These are phyloP conservation scores for Trachelus iudaicus DNA, from an alignment of 2,888 invertebrate species.

Conservation along the genomic window DNA sequence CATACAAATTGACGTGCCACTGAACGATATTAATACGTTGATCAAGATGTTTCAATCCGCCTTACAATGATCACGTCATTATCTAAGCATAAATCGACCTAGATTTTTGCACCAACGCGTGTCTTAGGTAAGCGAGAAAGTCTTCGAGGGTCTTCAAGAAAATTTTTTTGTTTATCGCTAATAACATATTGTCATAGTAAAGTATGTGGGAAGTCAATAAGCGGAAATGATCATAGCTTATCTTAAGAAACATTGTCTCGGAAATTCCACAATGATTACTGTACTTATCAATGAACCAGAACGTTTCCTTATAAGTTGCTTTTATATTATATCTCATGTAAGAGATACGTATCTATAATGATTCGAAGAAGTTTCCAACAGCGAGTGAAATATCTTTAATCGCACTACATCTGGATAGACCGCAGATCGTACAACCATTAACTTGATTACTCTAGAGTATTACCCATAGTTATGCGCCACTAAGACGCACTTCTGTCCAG, in stretches of 20 bases:
- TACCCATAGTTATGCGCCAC: slow-evolving; percentile 79
- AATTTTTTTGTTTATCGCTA: not conserved
- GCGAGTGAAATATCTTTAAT: not conserved
- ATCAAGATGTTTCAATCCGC: not conserved
- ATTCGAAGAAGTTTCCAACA: not conserved
- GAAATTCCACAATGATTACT: not conserved
- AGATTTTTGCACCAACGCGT: not conserved
- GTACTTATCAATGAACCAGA: not conserved
- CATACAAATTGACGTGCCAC: not conserved
- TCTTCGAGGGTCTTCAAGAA: not conserved
- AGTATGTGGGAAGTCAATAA: not conserved
- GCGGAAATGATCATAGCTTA: not conserved
- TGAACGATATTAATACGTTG: not conserved
- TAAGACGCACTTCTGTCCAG: slow-evolving; percentile 70
- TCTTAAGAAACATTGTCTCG: not conserved
- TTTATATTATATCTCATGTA: not conserved
- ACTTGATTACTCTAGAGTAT: slow-evolving; percentile 33
- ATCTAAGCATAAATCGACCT: not conserved
- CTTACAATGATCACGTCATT: not conserved
- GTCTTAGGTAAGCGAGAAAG: not conserved
- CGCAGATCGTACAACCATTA: not conserved
- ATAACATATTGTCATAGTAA: not conserved
- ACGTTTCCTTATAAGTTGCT: not conserved
- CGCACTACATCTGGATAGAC: not conserved
- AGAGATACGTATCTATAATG: not conserved